Base-by-base conservation (phyloP, 2,113 vertebrate genomes). In the Tachycineta bicolor region DNA sequence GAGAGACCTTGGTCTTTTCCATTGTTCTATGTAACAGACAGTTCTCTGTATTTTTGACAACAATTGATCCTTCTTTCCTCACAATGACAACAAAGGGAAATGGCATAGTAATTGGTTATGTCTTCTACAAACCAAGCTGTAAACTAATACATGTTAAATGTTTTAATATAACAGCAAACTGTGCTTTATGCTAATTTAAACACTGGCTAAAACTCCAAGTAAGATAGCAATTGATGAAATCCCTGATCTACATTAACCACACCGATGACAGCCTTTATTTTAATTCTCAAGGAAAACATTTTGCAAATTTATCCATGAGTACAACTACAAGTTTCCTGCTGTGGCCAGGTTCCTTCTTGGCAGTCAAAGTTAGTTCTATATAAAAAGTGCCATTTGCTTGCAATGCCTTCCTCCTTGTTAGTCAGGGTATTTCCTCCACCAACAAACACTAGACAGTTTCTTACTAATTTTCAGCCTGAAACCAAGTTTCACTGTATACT, bases 71-170 rank as follows among this genome's bases (percentile, higher is more conserved):
- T 89, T 83, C 73, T 81, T 91, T 70, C n/a, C 31, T 90, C 37
- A 63, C 13, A 53, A 13, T 10, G 13, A 18, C 64, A 62, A 33
- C n/a, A 47, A 22, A 47, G 21, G 75, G 65, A 91, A 93, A 49
- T 12, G 12, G 11, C 39, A 70, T 1, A 18, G n/a, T 49, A 78
- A 55, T 29, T 0, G 0, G 5, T 44, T 46, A 55, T 2, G 5
- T 33, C 55, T 78, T 89, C 37, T 41, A 93, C 52, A 93, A 87
- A 71, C 7, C 11, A 68, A 56, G 34, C 37, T 65, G 26, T 49
- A 90, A 90, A 87, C 25, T 4, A 64, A 49, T 2, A 12, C 16
- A 34, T 1, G 6, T 2, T 50, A 46, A 44, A 74, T 13, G 23
- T 37, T 87, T 89, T 31, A 87, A 34, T 8, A 23, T 6, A 89